Conservation (phyloP, 2,888 invertebrate genomes). For the Oxystoma pomonae region DNA sequence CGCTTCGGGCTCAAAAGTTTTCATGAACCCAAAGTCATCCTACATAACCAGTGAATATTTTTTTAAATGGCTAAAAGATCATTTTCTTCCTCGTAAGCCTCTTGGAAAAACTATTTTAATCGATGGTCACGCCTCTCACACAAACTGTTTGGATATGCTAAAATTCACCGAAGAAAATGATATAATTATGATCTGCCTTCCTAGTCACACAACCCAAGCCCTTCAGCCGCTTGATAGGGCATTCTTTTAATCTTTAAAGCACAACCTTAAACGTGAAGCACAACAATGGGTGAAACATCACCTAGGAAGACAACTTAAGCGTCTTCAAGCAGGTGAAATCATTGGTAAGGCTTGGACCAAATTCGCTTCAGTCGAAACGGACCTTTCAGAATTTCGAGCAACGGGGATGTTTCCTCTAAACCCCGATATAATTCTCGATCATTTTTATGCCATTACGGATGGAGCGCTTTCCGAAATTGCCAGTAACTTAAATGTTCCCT, state of each 20-base stretch:
- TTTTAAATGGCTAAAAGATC: too few relatives aligned
- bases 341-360: constrained; percentile 13
- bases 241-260: constrained; percentile 35
- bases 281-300: constrained; percentile 9
- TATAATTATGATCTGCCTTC: constrained; percentile 33
- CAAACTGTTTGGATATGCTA: constrained; percentile 18
- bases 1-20: too few relatives aligned
- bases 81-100: too few relatives aligned
- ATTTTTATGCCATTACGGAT: neutral
- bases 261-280: constrained; percentile 18
- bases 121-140: too few relatives aligned
- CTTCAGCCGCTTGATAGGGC: too few relatives aligned
- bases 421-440: constrained; percentile 13
- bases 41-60: too few relatives aligned
- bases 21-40: too few relatives aligned
- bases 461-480: neutral
- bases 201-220: constrained; percentile 35
- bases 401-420: constrained; percentile 20
- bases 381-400: constrained; percentile 15
- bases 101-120: too few relatives aligned
- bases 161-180: constrained; percentile 28
- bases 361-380: constrained; percentile 15
- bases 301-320: constrained; percentile 10
- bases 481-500: neutral
- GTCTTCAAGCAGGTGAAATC: constrained; percentile 18